These are phyloP conservation scores for Mycteria americana DNA, from an alignment of 2,797 vertebrate species.

Conservation along the genomic window DNA sequence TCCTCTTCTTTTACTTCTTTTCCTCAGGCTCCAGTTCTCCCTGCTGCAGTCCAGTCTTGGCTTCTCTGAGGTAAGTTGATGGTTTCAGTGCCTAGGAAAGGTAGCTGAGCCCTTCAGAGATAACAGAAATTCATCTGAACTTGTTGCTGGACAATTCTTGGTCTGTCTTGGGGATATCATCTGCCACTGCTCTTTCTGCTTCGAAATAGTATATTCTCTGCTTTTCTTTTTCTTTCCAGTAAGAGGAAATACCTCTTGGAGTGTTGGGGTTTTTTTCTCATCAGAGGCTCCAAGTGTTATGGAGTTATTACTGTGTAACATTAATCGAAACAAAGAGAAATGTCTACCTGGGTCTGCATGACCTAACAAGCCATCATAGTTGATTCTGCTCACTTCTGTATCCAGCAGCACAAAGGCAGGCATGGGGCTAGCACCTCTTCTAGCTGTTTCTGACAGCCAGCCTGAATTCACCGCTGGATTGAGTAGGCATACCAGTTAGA, in stretches of 20 bases:
- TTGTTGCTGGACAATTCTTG: neutral
- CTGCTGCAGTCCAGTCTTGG: constrained; percentile 21
- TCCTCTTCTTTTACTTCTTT: neutral
- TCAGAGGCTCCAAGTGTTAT: neutral
- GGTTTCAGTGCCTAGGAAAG: neutral
- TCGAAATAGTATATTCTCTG: neutral
- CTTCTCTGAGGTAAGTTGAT: constrained; percentile 32
- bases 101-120: neutral
- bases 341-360: neutral
- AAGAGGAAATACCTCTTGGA: neutral
- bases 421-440: neutral
- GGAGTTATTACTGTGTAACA: neutral
- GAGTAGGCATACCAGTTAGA: neutral
- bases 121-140: neutral
- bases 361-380: neutral
- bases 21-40: constrained; percentile 63
- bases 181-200: neutral
- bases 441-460: neutral
- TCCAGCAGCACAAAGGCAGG: neutral
- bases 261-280: neutral
- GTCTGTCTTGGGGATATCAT: neutral
- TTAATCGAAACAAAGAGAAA: neutral
- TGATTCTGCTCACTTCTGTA: neutral
- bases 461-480: neutral
- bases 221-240: neutral